Evolutionary conservation across 2,113 vertebrate species (phyloP), one percentile per base, ranked within the genome.

Genomic region (Rhinichthys klamathensis): DNA sequence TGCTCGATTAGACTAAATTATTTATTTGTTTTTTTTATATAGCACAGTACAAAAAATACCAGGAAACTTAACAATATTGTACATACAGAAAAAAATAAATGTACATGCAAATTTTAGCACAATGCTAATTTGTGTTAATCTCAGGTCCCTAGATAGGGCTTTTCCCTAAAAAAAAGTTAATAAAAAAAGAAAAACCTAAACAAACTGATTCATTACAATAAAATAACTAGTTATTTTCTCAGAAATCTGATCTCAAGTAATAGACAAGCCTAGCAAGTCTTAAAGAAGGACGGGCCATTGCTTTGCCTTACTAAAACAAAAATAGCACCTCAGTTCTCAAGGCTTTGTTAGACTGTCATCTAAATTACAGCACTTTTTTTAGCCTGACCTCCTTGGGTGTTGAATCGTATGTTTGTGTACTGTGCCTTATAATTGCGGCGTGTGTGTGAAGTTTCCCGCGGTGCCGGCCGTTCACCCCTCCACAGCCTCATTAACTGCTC

Each of bases 401-500:
- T 65, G 79, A 81, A 69, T 67, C 10, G 75, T 79, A 54, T 87
- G 81, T 84, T 85, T 87, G 61, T 85, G 78, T 63, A 30, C 15
- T 44, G 35, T 80, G 44, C 82, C 56, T 84, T 80, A 61, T 87
- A 81, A 87, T 87, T 67, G 21, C 60, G 1, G 72, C n/a, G 38
- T 74, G 12, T 73, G 65, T 79, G 83, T 83, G 67, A 82, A 78
- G 32, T 73, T 58, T 75, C 88, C 84, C 10, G 69, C 69, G 21
- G 86, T 63, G 86, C 44, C 60, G 44, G 51, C 77, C 72, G 78
- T 74, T 78, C 67, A 75, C 82, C 49, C 82, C 35, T 70, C 80
- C 84, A 69, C 85, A 82, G 74, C 89, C 90, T 90, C 90, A 90
- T 91, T 91, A 91, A 83, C 84, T 25, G 56, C 54, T n/a, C 73